Evolutionary conservation across 1,140 invertebrate genomes (phyloP), one percentile per base, ranked within the genome.

Genomic region (Musca vetustissima): DNA sequence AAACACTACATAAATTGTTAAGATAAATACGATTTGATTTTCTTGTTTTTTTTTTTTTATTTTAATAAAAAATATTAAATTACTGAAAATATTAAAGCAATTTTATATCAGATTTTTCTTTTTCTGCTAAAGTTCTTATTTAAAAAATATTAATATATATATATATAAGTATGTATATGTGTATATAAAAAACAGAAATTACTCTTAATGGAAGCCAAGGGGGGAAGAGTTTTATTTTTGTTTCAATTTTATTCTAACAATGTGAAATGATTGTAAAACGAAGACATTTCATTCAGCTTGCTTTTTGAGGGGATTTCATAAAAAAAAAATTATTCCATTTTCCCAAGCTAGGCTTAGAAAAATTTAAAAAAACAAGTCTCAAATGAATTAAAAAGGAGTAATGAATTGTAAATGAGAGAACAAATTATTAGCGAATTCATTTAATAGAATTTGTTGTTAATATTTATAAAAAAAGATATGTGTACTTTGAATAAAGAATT

Each of bases 161-260:
- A 9, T 9, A 43, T 43, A 43, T 11, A 43, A 8, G 1, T 43
- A 43, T 43, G 13, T 8, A 11, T 43, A 43, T 43, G 36, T 43
- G 13, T 43, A 43, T 36, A 28, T 61, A 21, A 43, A 61, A 19
- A 61, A 61, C 57, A 32, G 36, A 43, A 43, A 43, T 43, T 43
- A 43, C 36, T 43, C 36, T 43, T 43, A 43, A 19, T 61, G 57
- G 57, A 61, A 61, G 57, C 57, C 57, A 61, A 61, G 57, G 28
- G 57, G 57, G 55, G 28, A 43, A 43, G 36, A 43, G 36, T 43
- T 43, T n/a, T n/a, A n/a, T n/a, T n/a, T 43, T 43, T 43, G 36
- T 43, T 43, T 43, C 1, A 9, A 8, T 43, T 43, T 4, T 55
- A 24, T 28, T 24, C 28, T 28, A 57, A 57, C 53, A 57, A 57